phyloP scores from a whole-genome alignment of 2,113 vertebrate genomes.

The Oncorhynchus clarkii region DNA sequence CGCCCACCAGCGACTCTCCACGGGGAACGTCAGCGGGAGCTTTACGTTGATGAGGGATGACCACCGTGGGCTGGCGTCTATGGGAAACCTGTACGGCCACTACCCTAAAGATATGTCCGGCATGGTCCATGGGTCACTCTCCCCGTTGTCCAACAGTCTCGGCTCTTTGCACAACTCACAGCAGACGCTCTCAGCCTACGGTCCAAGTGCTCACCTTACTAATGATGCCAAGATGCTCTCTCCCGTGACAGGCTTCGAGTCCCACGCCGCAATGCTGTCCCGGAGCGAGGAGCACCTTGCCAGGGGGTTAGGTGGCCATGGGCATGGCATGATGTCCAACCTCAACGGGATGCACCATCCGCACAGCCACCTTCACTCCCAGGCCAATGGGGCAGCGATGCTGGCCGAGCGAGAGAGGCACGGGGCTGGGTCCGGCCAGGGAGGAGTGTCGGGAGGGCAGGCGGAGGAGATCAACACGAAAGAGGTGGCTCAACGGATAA shows the following conservation, averaged over 20 bases:
- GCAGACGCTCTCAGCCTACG: conserved; percentile 86
- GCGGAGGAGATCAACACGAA: conserved; percentile 98
- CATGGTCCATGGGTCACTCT: conserved; percentile 89
- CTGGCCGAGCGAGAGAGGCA: conserved; percentile 81
- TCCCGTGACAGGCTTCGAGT: conserved; percentile 86
- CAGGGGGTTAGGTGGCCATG: conserved; percentile 83
- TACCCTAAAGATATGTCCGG: conserved; percentile 94
- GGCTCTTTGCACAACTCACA: conserved; percentile 91
- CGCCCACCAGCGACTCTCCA: conserved; percentile 84
- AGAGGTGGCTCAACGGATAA: conserved; percentile 96
- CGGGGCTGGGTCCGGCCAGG: conserved; percentile 72
- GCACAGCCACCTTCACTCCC: conserved; percentile 85
- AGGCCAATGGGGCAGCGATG: conserved; percentile 78
- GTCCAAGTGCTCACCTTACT: conserved; percentile 82
- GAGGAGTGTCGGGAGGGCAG: conserved; percentile 79
- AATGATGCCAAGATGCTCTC: conserved; percentile 90
- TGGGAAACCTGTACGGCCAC: conserved; percentile 93
- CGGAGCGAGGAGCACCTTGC: conserved; percentile 91
- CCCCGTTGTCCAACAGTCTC: conserved; percentile 89
- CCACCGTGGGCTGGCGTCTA: conserved; percentile 86
- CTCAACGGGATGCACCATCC: conserved; percentile 90
- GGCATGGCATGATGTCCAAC: conserved; percentile 85
- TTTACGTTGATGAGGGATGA: conserved; percentile 97
- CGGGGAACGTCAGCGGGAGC: conserved; percentile 91
- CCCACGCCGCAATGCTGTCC: conserved; percentile 91